Conservation (phyloP, 2,797 vertebrate genomes). For the Oophaga sylvatica region DNA sequence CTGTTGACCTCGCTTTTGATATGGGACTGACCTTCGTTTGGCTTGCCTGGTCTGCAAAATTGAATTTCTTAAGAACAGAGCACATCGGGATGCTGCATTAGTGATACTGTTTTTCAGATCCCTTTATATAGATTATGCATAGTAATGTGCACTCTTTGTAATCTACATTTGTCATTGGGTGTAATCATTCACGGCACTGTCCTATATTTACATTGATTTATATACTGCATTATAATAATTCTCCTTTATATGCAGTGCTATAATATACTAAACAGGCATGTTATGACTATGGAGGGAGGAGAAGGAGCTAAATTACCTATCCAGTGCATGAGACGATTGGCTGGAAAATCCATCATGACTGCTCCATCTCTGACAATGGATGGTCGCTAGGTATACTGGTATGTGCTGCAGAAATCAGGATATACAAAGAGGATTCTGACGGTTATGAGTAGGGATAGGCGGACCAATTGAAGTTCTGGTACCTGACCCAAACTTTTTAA, state of each 20-base stretch:
- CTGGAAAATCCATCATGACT: background rate
- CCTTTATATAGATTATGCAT: background rate
- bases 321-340: background rate
- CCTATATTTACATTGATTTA: background rate
- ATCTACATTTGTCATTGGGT: background rate
- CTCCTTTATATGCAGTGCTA: background rate
- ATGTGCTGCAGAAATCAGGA: background rate
- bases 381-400: background rate
- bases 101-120: background rate
- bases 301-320: no score
- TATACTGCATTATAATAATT: background rate
- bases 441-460: no score
- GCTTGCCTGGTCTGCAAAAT: conserved; percentile 40
- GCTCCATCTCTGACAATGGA: background rate
- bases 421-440: background rate
- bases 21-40: conserved; percentile 44
- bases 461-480: no score
- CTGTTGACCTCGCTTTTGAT: conserved; percentile 39
- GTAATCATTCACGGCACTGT: background rate
- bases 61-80: conserved; percentile 31
- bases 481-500: no score
- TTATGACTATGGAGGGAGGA: background rate
- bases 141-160: background rate
- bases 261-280: no score
- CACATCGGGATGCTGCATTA: background rate